Conservation (phyloP, 2,113 vertebrate species). For the Vimba vimba region DNA sequence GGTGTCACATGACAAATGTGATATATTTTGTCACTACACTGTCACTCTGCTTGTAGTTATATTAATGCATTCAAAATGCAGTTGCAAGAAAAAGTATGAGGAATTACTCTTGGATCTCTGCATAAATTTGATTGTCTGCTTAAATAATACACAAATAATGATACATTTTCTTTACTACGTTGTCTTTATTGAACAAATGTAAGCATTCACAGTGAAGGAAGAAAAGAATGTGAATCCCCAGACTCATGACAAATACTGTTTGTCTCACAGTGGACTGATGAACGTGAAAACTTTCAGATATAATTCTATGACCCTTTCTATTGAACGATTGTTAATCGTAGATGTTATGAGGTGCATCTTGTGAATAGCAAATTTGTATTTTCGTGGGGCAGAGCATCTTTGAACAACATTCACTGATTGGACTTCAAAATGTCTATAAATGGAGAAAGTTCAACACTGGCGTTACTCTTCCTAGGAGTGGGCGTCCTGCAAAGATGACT, state of each 20-base stretch:
- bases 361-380: too few species aligned
- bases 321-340: too few species aligned
- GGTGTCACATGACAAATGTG: slow-evolving; percentile 18
- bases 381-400: too few species aligned
- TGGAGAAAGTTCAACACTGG: not conserved
- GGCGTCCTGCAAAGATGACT: not conserved
- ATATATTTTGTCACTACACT: not conserved
- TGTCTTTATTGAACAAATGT: not conserved
- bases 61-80: not conserved
- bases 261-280: too few species aligned
- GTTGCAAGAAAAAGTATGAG: not conserved
- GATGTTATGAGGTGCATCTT: too few species aligned
- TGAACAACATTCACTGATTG: too few species aligned
- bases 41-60: slow-evolving; percentile 1
- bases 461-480: not conserved
- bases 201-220: not conserved
- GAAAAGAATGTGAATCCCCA: not conserved
- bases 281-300: too few species aligned
- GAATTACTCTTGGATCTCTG: not conserved
- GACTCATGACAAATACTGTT: not conserved
- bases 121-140: not conserved
- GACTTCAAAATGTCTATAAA: not conserved
- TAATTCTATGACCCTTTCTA: too few species aligned
- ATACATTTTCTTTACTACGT: not conserved
- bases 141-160: not conserved